phyloP scores from a whole-genome alignment of 2,797 vertebrate genomes.

The Alosa sapidissima region DNA sequence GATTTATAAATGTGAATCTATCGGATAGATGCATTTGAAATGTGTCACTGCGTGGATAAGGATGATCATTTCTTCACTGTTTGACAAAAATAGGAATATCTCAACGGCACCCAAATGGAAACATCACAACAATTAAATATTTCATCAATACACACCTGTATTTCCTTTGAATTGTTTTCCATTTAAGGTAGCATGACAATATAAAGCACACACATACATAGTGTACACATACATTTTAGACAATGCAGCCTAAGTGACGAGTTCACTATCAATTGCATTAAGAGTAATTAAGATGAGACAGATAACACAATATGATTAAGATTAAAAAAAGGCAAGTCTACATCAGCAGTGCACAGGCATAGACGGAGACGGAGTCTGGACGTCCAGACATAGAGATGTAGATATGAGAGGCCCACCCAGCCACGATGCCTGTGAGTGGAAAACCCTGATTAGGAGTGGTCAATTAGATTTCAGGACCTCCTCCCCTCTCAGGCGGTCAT shows the following conservation, averaged over 20 bases:
- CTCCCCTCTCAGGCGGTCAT: not conserved
- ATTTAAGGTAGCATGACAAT: not conserved
- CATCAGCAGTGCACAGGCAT: not conserved
- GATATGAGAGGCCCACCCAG: not conserved
- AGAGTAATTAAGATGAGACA: not conserved
- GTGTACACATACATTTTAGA: not conserved
- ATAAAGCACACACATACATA: not conserved
- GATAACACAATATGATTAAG: too few relatives aligned
- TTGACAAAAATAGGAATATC: not conserved
- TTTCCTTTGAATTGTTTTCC: not conserved
- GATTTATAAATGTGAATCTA: not conserved
- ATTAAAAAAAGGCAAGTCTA: too few relatives aligned
- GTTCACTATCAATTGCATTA: not conserved
- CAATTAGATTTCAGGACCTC: slow-evolving; percentile 1
- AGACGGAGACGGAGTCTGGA: not conserved
- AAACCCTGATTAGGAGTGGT: slow-evolving; percentile 12
- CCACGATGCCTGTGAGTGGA: not conserved
- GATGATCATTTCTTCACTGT: not conserved
- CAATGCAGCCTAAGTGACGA: not conserved
- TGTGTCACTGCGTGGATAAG: not conserved
- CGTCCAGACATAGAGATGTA: not conserved
- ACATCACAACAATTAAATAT: not conserved
- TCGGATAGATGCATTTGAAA: not conserved
- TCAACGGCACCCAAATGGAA: not conserved
- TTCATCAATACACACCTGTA: not conserved